Conservation (phyloP, 2,797 vertebrate species). For the Falco novaeseelandiae region DNA sequence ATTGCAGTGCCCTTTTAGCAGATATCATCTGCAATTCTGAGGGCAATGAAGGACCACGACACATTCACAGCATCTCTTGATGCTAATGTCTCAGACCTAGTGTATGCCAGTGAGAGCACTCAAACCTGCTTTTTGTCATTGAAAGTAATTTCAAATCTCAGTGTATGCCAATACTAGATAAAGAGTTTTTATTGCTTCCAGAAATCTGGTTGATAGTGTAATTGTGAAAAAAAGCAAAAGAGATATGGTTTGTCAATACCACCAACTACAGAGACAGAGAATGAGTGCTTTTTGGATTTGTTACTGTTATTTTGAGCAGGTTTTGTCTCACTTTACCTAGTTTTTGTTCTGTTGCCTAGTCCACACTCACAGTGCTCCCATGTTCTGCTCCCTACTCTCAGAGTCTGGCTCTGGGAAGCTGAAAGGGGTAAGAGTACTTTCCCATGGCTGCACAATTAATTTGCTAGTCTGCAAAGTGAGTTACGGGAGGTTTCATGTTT, state of each 20-base stretch:
- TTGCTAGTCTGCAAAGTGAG: background rate
- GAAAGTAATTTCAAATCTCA: conserved; percentile 44
- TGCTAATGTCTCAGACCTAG: background rate
- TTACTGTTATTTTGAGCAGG: conserved; percentile 1
- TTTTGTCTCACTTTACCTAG: background rate
- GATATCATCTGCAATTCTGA: background rate
- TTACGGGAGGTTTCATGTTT: background rate
- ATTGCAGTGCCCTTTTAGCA: background rate
- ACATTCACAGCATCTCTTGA: background rate
- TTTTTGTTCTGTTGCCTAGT: background rate
- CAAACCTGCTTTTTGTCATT: background rate
- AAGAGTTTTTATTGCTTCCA: conserved; percentile 18
- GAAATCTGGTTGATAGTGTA: background rate
- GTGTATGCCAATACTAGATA: background rate
- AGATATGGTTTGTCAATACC: background rate
- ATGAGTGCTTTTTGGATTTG: background rate
- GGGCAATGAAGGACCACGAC: background rate
- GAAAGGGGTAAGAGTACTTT: background rate
- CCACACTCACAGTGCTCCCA: fast-evolving
- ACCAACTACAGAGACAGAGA: background rate
- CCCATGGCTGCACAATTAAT: background rate
- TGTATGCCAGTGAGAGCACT: background rate
- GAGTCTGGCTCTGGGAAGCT: background rate
- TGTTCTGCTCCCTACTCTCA: background rate
- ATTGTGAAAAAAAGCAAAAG: conserved; percentile 8